Conservation (phyloP, 1,140 invertebrate genomes). For the Atopsyche davidsoni region DNA sequence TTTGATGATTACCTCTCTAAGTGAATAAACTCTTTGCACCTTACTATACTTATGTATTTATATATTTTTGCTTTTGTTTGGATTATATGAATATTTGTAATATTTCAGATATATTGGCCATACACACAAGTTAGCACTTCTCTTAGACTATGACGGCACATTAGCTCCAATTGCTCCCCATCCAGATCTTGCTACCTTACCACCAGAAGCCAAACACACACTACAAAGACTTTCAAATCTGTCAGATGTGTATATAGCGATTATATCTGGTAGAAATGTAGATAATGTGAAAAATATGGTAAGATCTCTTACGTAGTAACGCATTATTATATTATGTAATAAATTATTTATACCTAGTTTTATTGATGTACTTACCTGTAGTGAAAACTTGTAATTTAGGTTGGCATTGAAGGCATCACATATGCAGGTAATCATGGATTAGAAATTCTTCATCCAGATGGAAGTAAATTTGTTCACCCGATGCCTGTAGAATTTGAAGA, state of each 20-base stretch:
- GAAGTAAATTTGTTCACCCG: slow-evolving; percentile 84
- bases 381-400: too few relatives aligned
- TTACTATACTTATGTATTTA: not conserved
- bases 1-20: slow-evolving; percentile 81
- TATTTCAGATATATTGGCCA: slow-evolving; percentile 74
- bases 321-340: not conserved
- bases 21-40: slow-evolving; percentile 44
- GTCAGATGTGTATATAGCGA: slow-evolving; percentile 81
- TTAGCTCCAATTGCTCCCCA: slow-evolving; percentile 82
- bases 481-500: slow-evolving; percentile 81
- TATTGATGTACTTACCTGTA: too few relatives aligned
- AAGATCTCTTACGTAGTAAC: too few relatives aligned
- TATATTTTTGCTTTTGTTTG: slow-evolving; percentile 2
- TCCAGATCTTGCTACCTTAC: slow-evolving; percentile 79
- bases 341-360: too few relatives aligned
- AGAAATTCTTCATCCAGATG: slow-evolving; percentile 84
- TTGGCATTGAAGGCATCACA: slow-evolving; percentile 83
- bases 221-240: slow-evolving; percentile 78
- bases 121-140: slow-evolving; percentile 74
- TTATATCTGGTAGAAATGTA: slow-evolving; percentile 80
- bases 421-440: slow-evolving; percentile 88
- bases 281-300: slow-evolving; percentile 85
- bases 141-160: slow-evolving; percentile 87
- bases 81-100: not conserved
- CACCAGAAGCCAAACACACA: slow-evolving; percentile 77